Evolutionary conservation across 1,140 invertebrate species (phyloP), one percentile per base, ranked within the genome.

Genomic region (Drosophila pruinosa): DNA sequence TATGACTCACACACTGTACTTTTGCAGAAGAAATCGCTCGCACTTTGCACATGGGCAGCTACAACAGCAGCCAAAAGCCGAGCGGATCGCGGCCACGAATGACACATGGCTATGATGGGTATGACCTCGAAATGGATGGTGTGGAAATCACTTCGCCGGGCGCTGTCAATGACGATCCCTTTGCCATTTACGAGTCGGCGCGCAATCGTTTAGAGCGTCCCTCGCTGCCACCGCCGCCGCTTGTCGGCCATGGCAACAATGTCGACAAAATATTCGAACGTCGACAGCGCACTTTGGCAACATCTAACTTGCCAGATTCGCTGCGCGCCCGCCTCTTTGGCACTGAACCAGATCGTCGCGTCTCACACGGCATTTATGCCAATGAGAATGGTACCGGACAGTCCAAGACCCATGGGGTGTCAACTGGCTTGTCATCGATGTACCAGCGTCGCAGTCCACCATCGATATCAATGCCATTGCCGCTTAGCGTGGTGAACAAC

Each of bases 301-400:
- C 78, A 6, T 83, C 80, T 15, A 90, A 91, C 52, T 54, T 91
- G 8, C 88, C 90, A 0, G 90, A 90, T 5, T 89, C 91, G 24
- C 53, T 91, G 71, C 76, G 85, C 12, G 83, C 80, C 4, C 89
- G 90, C 36, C 78, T 91, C 4, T 89, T 70, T 64, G 78, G 85
- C 50, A 47, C 39, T 39, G 72, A 90, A 39, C 91, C 92, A 0
- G 89, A 77, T 54, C 92, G 93, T 47, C 80, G 91, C n/a, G 90
- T 92, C 36, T 91, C 92, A 0, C 92, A 93, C 72, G 92, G 92
- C 4, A 92, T 92, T 59, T 91, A 94, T 45, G 89, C 92, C 7
- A 92, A 93, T 47, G 89, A 93, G 2, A 93, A 89, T 36, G 53
- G 75, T 8, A 63, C 10, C 21, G 36, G 39, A 1, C 26, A 21